A percentile compares a stretch with the other conserved stretches of the same genome.
These are phyloP conservation scores for Pherbina coryleti DNA, from an alignment of 2,888 invertebrate species.

Conservation along the genomic window DNA sequence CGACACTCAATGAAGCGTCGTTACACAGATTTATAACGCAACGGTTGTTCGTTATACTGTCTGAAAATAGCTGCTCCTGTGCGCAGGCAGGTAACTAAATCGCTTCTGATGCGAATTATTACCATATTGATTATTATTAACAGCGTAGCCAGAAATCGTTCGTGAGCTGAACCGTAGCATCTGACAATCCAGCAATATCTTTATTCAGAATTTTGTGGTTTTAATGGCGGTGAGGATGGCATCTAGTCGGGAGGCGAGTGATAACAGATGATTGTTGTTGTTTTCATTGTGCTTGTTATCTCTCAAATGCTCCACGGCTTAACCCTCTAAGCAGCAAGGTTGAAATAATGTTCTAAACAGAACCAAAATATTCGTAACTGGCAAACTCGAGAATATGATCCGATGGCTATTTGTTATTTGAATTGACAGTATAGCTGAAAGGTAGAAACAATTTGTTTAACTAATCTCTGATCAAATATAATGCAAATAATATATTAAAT, in stretches of 20 bases:
- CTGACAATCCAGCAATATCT: neutral
- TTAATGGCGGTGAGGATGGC: neutral
- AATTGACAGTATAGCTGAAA: no score
- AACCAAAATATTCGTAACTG: no score
- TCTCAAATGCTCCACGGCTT: slow-evolving; percentile 18
- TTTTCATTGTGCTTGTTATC: slow-evolving; percentile 16
- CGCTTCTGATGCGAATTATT: neutral
- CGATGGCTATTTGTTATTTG: no score
- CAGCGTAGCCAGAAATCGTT: neutral
- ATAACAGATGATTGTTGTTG: slow-evolving; percentile 15
- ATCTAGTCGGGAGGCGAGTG: no score
- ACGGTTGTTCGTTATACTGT: neutral
- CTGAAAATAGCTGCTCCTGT: neutral
- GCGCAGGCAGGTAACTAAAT: neutral
- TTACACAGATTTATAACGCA: neutral
- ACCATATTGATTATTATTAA: slow-evolving; percentile 9
- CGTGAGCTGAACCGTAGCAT: neutral
- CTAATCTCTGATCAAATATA: no score
- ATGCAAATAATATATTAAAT: no score
- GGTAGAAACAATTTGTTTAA: no score
- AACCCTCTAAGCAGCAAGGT: no score
- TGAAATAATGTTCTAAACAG: no score
- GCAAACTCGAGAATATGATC: no score
- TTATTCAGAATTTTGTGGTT: neutral
- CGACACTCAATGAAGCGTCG: neutral